Percentiles rank a stretch among this genome's conserved stretches.
phyloP scores from a whole-genome alignment of 2,888 invertebrate species.

The Perdita meconis region DNA sequence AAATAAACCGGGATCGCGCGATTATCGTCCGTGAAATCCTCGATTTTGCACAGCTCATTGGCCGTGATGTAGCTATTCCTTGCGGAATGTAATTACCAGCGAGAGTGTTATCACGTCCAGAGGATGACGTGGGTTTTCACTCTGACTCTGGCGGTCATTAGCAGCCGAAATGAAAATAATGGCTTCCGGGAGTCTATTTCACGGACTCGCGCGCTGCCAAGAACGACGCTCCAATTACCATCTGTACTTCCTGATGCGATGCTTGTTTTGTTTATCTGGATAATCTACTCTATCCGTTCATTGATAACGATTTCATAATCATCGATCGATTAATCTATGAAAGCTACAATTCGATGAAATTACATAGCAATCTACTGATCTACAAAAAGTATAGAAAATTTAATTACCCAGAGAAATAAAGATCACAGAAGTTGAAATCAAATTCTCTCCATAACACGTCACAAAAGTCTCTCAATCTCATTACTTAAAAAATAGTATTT shows the following conservation, averaged over 20 bases:
- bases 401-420: too few species aligned
- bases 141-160: conserved; percentile 38
- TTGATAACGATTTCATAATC: too few species aligned
- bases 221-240: conserved; percentile 50
- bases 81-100: conserved; percentile 7
- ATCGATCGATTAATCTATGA: too few species aligned
- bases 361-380: too few species aligned
- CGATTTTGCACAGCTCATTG: neutral
- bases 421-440: too few species aligned
- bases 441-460: too few species aligned
- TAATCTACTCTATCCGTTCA: too few species aligned
- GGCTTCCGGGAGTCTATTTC: conserved; percentile 62
- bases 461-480: too few species aligned
- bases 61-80: neutral
- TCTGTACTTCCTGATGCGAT: neutral
- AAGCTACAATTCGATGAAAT: too few species aligned
- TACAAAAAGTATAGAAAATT: too few species aligned
- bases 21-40: conserved; percentile 19
- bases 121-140: conserved; percentile 14
- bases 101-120: conserved; percentile 24
- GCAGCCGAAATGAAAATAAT: conserved; percentile 69
- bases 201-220: conserved; percentile 59
- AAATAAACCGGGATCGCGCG: conserved; percentile 15
- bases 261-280: conserved; percentile 27
- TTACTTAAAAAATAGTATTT: too few species aligned